Percentiles rank a stretch among this genome's conserved stretches.
Evolutionary conservation across 2,888 invertebrate species (phyloP).

Genomic region (Antheraea yamamai): DNA sequence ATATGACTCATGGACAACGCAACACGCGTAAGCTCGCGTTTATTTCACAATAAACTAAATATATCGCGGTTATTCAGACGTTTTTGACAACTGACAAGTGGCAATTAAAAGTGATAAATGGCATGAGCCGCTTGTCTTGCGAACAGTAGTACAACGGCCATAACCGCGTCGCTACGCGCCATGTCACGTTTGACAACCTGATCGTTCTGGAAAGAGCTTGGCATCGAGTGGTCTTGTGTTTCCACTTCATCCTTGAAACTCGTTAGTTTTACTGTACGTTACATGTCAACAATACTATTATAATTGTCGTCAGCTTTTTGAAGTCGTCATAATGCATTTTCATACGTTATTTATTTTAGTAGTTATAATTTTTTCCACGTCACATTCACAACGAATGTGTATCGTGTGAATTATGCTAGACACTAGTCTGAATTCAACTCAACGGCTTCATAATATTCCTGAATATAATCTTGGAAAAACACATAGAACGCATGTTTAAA

Average conservation of each 20-base stretch:
- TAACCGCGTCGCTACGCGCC: not conserved
- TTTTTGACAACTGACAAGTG: conserved; percentile 74
- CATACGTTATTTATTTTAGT: not conserved
- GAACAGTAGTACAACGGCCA: conserved; percentile 32
- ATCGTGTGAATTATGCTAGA: not conserved
- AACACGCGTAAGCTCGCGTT: conserved; percentile 38
- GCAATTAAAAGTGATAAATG: conserved; percentile 82
- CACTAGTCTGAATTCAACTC: not conserved
- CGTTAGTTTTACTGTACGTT: not conserved
- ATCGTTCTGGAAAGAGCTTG: not conserved
- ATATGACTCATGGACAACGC: conserved; percentile 16
- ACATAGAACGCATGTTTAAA: not conserved
- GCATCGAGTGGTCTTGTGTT: not conserved
- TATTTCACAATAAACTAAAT: conserved; percentile 78
- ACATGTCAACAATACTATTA: not conserved
- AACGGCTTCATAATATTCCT: not conserved
- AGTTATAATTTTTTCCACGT: not conserved
- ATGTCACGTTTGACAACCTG: conserved; percentile 2
- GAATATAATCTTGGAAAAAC: not conserved
- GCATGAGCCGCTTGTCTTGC: conserved; percentile 51
- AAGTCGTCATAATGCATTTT: not conserved
- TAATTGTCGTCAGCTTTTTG: not conserved
- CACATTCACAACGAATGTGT: not conserved
- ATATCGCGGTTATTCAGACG: conserved; percentile 66
- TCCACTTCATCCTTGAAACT: not conserved